Percentiles rank a stretch among this genome's conserved stretches.
Conservation (phyloP, 2,113 vertebrate species). For the Ochotona princeps region DNA sequence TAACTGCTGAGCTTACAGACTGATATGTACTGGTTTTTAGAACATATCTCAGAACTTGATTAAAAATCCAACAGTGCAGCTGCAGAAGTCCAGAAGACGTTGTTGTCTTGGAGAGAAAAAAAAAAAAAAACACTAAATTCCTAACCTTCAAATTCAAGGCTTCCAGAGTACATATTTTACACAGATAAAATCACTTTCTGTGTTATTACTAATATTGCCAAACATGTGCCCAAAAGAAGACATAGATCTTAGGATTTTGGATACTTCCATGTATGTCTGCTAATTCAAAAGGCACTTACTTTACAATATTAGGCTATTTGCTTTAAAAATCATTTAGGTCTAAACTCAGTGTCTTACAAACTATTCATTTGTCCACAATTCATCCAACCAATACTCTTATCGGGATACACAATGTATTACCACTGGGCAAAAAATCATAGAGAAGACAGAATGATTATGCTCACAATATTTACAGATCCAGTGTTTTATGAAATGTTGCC, state of each 20-base stretch:
- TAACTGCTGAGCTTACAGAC: accelerated
- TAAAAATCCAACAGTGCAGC: not conserved
- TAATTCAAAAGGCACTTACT: not conserved
- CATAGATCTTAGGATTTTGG: not conserved
- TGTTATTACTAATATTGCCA: not conserved
- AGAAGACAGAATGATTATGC: not conserved
- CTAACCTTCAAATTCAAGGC: not conserved
- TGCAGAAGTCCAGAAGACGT: not conserved
- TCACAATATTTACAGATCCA: not conserved
- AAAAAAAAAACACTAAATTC: not conserved
- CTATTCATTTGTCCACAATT: not conserved
- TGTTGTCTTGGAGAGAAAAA: not conserved
- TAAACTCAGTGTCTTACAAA: not conserved
- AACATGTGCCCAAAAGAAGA: not conserved
- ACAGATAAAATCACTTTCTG: not conserved
- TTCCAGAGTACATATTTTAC: not conserved
- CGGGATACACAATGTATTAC: not conserved
- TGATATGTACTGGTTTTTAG: not conserved
- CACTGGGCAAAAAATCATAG: not conserved
- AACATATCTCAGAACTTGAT: not conserved
- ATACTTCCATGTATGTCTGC: not conserved
- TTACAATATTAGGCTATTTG: not conserved
- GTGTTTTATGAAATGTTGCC: not conserved
- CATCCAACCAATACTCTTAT: not conserved
- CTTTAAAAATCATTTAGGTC: not conserved